Evolutionary conservation across 2,797 vertebrate species (phyloP), one percentile per base, ranked within the genome.

Genomic region (Xenopus petersii): DNA sequence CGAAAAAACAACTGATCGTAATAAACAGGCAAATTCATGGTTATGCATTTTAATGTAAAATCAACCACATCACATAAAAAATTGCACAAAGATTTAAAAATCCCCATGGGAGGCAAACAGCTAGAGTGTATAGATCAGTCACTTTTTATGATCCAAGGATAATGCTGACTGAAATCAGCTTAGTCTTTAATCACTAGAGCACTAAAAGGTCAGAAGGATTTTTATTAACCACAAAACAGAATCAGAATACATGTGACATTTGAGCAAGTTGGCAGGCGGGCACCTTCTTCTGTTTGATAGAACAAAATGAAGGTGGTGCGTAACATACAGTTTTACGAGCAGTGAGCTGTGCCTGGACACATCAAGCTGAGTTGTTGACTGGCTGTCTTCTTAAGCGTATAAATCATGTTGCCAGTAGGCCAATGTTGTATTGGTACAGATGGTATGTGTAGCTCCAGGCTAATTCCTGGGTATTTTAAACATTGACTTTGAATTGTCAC

Each of bases 351-450:
- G 46, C 61, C 64, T 78, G 75, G 65, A 73, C 65, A 64, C 65
- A 78, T 79, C 46, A 73, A 74, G 71, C 60, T 15, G 55, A 70
- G 66, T 71, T 79, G 66, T 79, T 65, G 71, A 70, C 71, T 70
- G 46, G 46, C 71, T 79, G 60, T 69, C 76, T 79, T 74, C 71
- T 73, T 68, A 73, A 79, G 60, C 17, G 46, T 60, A 79, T 79
- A 71, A 79, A 74, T 79, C 66, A 66, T 66, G 71, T 79, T 73
- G 76, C 71, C 76, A 79, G 71, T 60, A 79, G 76, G 71, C 71
- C 76, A 70, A 64, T 79, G 76, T 79, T 79, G 60, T 79, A 79
- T 74, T 79, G 76, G 76, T 67, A 79, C 76, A 79, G 71, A 79
- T 79, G 76, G 76, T 69, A 74, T 79, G 76, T 74, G 70, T 79